Evolutionary conservation across 2,888 invertebrate species (phyloP).

Genomic region (Torymus tubicola): DNA sequence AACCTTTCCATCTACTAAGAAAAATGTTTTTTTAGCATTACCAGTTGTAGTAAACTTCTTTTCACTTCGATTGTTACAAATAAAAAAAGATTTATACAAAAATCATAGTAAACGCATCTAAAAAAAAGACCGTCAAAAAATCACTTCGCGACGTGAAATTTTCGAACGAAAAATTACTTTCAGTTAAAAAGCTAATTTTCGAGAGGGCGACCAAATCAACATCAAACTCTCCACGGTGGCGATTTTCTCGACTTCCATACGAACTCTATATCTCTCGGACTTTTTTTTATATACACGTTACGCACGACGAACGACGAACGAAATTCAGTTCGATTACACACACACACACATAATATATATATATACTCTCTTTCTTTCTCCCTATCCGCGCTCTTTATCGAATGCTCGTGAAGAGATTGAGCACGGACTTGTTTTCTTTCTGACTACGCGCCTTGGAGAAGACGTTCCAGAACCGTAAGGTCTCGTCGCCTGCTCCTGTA

Average conservation of each 20-base stretch:
- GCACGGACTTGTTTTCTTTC: conserved; percentile 94
- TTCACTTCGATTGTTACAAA: not conserved
- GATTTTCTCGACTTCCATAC: conserved; percentile 47
- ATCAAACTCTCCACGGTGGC: conserved; percentile 11
- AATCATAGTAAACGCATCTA: conserved; percentile 16
- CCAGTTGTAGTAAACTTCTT: conserved; percentile 43
- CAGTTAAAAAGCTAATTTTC: conserved; percentile 49
- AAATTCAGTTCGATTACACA: too few relatives aligned
- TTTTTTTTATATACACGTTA: conserved; percentile 52
- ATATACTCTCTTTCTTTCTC: conserved; percentile 4
- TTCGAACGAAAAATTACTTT: not conserved
- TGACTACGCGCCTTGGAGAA: conserved; percentile 98
- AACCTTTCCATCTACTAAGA: conserved; percentile 42
- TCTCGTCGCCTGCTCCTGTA: conserved; percentile 99
- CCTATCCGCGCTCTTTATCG: conserved; percentile 77
- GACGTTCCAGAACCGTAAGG: conserved; percentile 98
- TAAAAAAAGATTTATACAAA: conserved; percentile 29
- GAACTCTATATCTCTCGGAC: not conserved
- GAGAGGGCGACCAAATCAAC: conserved; percentile 27
- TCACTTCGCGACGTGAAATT: conserved; percentile 2
- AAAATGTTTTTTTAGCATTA: conserved; percentile 22
- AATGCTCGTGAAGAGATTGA: conserved; percentile 94
- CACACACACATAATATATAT: too few relatives aligned
- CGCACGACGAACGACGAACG: conserved; percentile 9
- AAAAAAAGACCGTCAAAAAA: conserved; percentile 40